Percentiles rank a stretch among this genome's conserved stretches.
These are phyloP conservation scores for Gryllus bimaculatus DNA, from an alignment of 1,140 invertebrate species.

Conservation along the genomic window DNA sequence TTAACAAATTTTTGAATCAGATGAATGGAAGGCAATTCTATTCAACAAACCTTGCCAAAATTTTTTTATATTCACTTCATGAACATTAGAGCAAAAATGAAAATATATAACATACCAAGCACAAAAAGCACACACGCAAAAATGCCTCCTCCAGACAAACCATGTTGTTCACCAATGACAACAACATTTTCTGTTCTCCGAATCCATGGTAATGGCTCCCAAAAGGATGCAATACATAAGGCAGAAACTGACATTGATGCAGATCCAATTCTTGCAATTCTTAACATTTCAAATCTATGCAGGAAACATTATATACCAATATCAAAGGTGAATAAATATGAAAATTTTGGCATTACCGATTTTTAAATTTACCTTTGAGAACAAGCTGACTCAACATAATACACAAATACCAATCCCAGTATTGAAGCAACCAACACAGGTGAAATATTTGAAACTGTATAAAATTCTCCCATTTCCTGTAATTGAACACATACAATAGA, in stretches of 20 bases:
- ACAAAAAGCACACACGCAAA: conserved; percentile 25
- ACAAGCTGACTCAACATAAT: conserved; percentile 26
- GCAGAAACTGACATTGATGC: conserved; percentile 23
- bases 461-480: neutral
- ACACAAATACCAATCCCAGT: conserved; percentile 24
- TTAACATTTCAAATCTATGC: conserved; percentile 24
- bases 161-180: conserved; percentile 11
- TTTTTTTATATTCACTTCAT: too few species aligned
- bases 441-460: conserved; percentile 6
- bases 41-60: too few species aligned
- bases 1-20: too few species aligned
- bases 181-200: neutral
- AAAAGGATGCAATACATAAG: conserved; percentile 12
- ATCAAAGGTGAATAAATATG: neutral
- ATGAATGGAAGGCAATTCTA: too few species aligned
- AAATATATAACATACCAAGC: conserved; percentile 22
- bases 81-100: neutral
- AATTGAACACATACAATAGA: neutral
- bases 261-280: conserved; percentile 25
- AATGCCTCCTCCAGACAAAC: conserved; percentile 20
- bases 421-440: conserved; percentile 7
- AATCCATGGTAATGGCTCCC: neutral
- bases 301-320: neutral
- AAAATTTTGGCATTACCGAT: neutral
- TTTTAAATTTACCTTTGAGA: conserved; percentile 24